Percentiles rank a stretch among this genome's conserved stretches.
phyloP scores from a whole-genome alignment of 2,888 invertebrate species.

The Acanthosoma haemorrhoidale region DNA sequence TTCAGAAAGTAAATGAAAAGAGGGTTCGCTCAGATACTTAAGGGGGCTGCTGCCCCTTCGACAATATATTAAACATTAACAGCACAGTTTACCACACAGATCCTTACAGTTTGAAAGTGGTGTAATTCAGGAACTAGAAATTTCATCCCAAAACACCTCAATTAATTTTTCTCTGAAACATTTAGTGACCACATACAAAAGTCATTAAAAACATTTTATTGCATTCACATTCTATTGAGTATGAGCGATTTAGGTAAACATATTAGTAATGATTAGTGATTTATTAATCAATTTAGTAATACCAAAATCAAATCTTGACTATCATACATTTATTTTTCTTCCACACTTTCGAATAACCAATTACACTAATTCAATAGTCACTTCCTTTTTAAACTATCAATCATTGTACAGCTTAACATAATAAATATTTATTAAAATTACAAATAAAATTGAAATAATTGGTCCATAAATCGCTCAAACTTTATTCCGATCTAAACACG shows the following conservation, averaged over 20 bases:
- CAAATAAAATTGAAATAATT: too few species aligned
- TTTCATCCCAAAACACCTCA: not conserved
- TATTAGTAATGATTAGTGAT: not conserved
- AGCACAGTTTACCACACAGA: not conserved
- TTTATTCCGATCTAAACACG: slow-evolving; percentile 14
- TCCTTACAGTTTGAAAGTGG: not conserved
- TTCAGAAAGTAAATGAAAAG: not conserved
- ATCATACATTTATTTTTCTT: too few species aligned
- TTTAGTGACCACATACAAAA: not conserved
- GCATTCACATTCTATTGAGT: slow-evolving; percentile 4
- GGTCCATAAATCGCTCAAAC: slow-evolving; percentile 29
- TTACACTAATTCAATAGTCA: too few species aligned
- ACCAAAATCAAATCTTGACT: not conserved
- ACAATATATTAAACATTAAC: not conserved
- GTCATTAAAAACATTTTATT: slow-evolving; percentile 12
- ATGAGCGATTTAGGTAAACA: slow-evolving; percentile 21
- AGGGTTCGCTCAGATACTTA: slow-evolving; percentile 11
- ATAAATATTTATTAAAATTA: too few species aligned
- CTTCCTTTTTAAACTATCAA: too few species aligned
- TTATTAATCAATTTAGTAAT: not conserved
- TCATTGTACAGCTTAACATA: too few species aligned
- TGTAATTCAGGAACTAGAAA: slow-evolving; percentile 25
- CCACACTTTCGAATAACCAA: too few species aligned
- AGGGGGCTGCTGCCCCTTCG: not conserved
- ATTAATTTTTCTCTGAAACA: not conserved